phyloP scores from a whole-genome alignment of 1,140 invertebrate species.

The Drosophila persimilis region DNA sequence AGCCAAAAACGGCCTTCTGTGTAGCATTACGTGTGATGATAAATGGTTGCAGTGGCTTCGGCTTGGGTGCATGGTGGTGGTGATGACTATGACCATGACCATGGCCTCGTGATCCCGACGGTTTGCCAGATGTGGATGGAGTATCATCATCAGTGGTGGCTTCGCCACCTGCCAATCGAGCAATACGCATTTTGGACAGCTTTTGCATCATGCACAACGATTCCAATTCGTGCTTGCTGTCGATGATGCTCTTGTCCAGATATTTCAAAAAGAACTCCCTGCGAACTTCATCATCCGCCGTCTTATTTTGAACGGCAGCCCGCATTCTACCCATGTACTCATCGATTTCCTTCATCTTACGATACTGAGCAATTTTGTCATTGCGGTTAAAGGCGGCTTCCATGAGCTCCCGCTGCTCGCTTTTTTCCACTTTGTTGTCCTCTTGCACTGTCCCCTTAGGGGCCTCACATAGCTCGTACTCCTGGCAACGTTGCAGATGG shows the following conservation, averaged over 20 bases:
- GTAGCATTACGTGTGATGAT: conserved; percentile 95
- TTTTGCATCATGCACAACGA: conserved; percentile 89
- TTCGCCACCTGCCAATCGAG: conserved; percentile 34
- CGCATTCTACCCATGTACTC: conserved; percentile 87
- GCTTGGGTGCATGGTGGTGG: conserved; percentile 48
- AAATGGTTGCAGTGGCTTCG: conserved; percentile 91
- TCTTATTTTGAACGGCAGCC: conserved; percentile 85
- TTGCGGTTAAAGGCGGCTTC: conserved; percentile 85
- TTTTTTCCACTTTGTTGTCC: conserved; percentile 34
- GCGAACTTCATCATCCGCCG: conserved; percentile 91
- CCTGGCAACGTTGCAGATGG: conserved; percentile 90
- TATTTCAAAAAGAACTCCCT: conserved; percentile 92
- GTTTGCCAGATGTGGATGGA: background rate
- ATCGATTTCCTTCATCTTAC: conserved; percentile 91
- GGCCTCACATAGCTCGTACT: conserved; percentile 88
- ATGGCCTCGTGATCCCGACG: background rate
- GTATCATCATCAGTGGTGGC: conserved; percentile 14
- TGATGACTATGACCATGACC: conserved; percentile 26
- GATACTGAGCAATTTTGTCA: conserved; percentile 91
- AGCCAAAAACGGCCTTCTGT: conserved; percentile 96
- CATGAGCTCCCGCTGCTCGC: conserved; percentile 76
- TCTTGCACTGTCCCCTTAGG: conserved; percentile 28
- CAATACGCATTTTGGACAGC: conserved; percentile 87
- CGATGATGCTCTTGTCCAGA: conserved; percentile 89
- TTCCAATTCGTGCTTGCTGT: conserved; percentile 91